Evolutionary conservation across 2,113 vertebrate genomes (phyloP), one percentile per base, ranked within the genome.

Genomic region (Cricetomys ansorgei): DNA sequence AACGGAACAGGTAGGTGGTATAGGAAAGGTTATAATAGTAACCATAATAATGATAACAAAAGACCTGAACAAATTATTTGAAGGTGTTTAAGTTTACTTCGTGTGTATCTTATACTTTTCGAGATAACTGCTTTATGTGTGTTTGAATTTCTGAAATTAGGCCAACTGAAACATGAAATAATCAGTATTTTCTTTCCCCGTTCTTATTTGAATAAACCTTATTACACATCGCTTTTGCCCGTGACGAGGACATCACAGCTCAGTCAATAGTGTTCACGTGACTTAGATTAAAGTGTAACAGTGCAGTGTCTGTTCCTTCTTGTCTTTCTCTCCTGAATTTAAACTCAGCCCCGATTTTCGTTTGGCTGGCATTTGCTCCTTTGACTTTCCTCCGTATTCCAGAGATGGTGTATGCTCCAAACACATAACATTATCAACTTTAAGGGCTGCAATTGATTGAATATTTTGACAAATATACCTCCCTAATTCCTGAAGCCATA

Each of bases 371-470:
- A 97, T 98, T 97, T 98, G 96, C 96, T 96, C 95, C 97, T 97
- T 97, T 98, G 97, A 97, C 97, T 98, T 96, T 91, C 86, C 89
- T 96, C 94, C 97, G 94, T 84, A 96, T 95, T 96, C 97, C 83
- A 91, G 95, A 96, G 94, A 95, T 94, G 87, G 86, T 97, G 97
- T 97, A 65, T 96, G 96, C 96, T 97, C 95, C 94, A 98, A 98
- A 98, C 94, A 97, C 88, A 97, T 98, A 98, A 97, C 98, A 98
- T 98, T 98, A 98, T 98, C 98, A 98, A 97, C 97, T 98, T 89
- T 96, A 98, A 98, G 97, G 98, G 94, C 98, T 97, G 97, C 98
- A 97, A 98, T 97, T 97, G 95, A 97, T 98, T 98, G 98, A 97
- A 98, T 98, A 98, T 95, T 97, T 89, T 98, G 97, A 97, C 97